Evolutionary conservation across 2,888 invertebrate species (phyloP).

Genomic region (Synergus laeviventris): DNA sequence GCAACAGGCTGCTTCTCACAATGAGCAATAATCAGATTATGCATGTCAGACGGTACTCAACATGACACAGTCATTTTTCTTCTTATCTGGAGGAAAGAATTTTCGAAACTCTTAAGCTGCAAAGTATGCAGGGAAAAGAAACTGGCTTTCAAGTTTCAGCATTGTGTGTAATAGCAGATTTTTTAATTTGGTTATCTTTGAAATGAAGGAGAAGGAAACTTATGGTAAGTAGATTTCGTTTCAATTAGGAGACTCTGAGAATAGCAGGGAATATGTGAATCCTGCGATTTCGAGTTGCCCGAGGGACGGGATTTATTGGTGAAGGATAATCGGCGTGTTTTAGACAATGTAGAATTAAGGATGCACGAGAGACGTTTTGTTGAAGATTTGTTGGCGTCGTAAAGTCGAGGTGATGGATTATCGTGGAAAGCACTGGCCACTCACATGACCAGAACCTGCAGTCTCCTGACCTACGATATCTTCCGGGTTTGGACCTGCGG

Average conservation of each 20-base stretch:
- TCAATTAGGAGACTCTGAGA: background rate
- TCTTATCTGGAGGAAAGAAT: constrained; percentile 15
- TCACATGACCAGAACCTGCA: constrained; percentile 53
- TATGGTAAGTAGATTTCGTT: background rate
- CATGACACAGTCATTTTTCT: constrained; percentile 3
- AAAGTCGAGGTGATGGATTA: constrained; percentile 40
- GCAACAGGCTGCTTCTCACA: constrained; percentile 44
- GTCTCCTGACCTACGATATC: constrained; percentile 63
- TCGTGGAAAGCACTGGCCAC: constrained; percentile 49
- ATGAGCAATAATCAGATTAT: constrained; percentile 48
- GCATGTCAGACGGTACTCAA: background rate
- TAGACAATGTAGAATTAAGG: constrained; percentile 39
- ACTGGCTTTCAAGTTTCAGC: background rate
- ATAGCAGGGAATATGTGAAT: background rate
- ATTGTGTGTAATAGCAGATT: background rate
- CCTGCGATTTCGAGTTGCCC: background rate
- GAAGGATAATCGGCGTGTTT: constrained; percentile 1
- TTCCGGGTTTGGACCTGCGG: constrained; percentile 59
- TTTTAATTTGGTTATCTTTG: too few relatives aligned
- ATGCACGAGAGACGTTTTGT: constrained; percentile 20
- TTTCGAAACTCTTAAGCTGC: constrained; percentile 1
- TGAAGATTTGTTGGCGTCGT: constrained; percentile 25
- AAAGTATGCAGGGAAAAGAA: constrained; percentile 10
- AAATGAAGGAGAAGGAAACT: too few relatives aligned
- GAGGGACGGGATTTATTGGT: constrained; percentile 9